Base-by-base conservation (phyloP, 2,888 invertebrate species). In the Hypolimnas misippus region DNA sequence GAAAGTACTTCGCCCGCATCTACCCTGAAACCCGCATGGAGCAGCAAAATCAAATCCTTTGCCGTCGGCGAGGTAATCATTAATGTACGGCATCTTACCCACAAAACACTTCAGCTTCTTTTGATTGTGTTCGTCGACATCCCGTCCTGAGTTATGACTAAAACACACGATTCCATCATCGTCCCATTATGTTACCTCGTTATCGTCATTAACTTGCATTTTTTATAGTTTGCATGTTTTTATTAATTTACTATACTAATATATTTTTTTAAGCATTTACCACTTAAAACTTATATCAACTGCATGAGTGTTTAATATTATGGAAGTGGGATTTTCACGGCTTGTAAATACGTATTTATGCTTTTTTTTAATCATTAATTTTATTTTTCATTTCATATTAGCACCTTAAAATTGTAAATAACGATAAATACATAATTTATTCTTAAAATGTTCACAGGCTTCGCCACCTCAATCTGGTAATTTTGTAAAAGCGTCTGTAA, bases 401-500 rank as follows among this genome's bases (percentile, higher is more conserved):
- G 14, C 25, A 25, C 14, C n/a, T 14, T 25, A n/a, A 29, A 49
- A 25, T 12, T 29, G n/a, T 7, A 4, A 25, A 14, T 49, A 29
- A 49, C 3, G 6, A 49, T 14, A 1, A 49, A 7, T 7, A 29
- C 19, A 14, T 29, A 14, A 29, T 3, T 14, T 49, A 25, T 25
- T 25, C 2, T 7, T 25, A 19, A 25, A 63, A 66, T 40, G 58
- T 44, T 78, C 84, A 62, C 86, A 92, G 92, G 91, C 93, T 83
- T 93, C 95, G 75, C 94, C 94, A 76, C 95, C 96, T 77, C 94
- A 95, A 77, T 95, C 95, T 82, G 94, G 94, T 78, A 94, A 94
- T 87, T 94, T 95, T 80, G 94, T 94, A 80, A 97, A 97, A 93
- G 95, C 97, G 84, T 95, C 96, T 66, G 98, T 98, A 80, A 97